Percentiles rank a stretch among this genome's conserved stretches.
Evolutionary conservation across 2,113 vertebrate genomes (phyloP).

Genomic region (Seriola aureovittata): DNA sequence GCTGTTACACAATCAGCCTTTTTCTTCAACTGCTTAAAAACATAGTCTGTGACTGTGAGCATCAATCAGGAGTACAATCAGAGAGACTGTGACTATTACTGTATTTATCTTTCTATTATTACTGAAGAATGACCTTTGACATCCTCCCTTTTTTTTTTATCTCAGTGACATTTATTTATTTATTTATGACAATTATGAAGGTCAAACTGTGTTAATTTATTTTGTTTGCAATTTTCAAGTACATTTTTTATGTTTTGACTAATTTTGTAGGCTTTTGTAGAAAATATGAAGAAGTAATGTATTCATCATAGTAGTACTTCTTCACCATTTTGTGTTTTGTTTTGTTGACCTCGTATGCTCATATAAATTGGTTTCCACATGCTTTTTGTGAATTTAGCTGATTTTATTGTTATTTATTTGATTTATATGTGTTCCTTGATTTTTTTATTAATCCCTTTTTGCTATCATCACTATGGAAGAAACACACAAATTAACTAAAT

Average conservation of each 20-base stretch:
- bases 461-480: not conserved
- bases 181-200: slow-evolving; percentile 13
- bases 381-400: slow-evolving; percentile 39
- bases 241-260: slow-evolving; percentile 32
- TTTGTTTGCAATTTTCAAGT: slow-evolving; percentile 45
- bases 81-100: not conserved
- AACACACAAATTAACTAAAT: not conserved
- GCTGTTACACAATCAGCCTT: not conserved
- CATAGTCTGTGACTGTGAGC: not conserved
- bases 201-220: slow-evolving; percentile 12
- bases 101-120: not conserved
- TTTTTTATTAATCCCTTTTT: not conserved
- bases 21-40: slow-evolving; percentile 6
- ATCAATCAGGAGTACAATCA: not conserved
- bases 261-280: slow-evolving; percentile 47
- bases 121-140: not conserved
- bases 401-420: slow-evolving; percentile 35
- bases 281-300: not conserved
- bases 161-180: slow-evolving; percentile 28
- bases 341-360: not conserved
- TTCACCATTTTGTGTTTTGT: slow-evolving; percentile 15
- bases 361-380: not conserved
- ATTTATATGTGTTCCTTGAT: slow-evolving; percentile 10
- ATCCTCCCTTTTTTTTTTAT: slow-evolving; percentile 13
- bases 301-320: not conserved